Percentiles rank a stretch among this genome's conserved stretches.
phyloP scores from a whole-genome alignment of 2,888 invertebrate genomes.

The Agriopis leucophaearia region DNA sequence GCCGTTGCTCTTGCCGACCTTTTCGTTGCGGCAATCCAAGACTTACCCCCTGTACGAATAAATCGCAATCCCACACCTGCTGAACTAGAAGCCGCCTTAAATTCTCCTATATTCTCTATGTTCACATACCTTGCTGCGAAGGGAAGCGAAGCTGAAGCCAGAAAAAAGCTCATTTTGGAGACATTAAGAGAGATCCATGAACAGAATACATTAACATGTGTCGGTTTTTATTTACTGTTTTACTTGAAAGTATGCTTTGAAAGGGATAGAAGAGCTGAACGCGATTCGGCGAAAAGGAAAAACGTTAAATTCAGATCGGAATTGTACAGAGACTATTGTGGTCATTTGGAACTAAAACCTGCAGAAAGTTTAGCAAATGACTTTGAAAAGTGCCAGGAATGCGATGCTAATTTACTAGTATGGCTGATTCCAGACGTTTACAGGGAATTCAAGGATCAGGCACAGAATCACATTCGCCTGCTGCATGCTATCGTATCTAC shows the following conservation, averaged over 20 bases:
- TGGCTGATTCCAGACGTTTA: constrained; percentile 97
- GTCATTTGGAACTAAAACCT: constrained; percentile 91
- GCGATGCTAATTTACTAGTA: constrained; percentile 95
- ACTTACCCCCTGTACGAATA: constrained; percentile 81
- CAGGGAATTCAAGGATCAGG: constrained; percentile 94
- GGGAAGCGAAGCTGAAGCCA: constrained; percentile 89
- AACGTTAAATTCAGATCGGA: constrained; percentile 92
- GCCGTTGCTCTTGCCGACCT: constrained; percentile 77
- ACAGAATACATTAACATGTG: constrained; percentile 88
- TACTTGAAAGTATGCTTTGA: constrained; percentile 93
- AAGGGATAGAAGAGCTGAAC: constrained; percentile 78
- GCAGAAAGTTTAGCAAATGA: constrained; percentile 92
- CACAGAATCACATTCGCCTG: constrained; percentile 95
- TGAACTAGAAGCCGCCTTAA: constrained; percentile 89
- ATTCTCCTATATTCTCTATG: constrained; percentile 94
- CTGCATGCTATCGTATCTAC: constrained; percentile 96
- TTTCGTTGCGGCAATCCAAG: constrained; percentile 80
- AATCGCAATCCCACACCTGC: constrained; percentile 80
- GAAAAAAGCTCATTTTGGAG: constrained; percentile 91
- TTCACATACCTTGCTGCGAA: constrained; percentile 93
- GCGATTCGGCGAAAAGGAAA: constrained; percentile 83
- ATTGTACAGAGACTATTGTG: constrained; percentile 96
- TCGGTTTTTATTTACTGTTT: constrained; percentile 95
- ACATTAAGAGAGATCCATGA: constrained; percentile 93
- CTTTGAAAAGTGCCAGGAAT: constrained; percentile 95